Evolutionary conservation across 2,113 vertebrate genomes (phyloP).

Genomic region (Ivindomyrus marchei): DNA sequence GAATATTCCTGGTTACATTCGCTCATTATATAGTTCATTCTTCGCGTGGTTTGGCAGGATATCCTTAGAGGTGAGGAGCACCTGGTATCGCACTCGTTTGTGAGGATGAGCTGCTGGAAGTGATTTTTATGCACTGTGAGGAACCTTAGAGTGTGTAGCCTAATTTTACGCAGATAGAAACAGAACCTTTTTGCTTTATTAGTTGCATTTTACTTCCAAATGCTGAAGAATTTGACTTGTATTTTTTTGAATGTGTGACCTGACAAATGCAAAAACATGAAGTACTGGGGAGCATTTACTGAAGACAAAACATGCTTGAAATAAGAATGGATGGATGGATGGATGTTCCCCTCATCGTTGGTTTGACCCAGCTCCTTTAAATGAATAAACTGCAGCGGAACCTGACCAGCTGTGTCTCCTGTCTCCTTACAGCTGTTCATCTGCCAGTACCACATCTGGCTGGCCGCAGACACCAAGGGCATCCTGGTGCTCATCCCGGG

Average conservation of each 20-base stretch:
- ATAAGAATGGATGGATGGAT: background rate
- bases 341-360: background rate
- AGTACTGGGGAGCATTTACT: background rate
- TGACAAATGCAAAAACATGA: background rate
- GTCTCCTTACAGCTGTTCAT: conserved; percentile 78
- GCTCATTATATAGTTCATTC: conserved; percentile 93
- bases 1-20: conserved; percentile 88
- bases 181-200: background rate
- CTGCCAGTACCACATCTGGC: conserved; percentile 97
- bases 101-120: background rate
- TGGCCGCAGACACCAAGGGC: conserved; percentile 92
- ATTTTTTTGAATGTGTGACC: background rate
- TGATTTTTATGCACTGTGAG: background rate
- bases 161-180: background rate
- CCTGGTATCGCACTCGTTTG: background rate
- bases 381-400: background rate
- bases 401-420: background rate
- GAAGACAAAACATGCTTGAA: background rate
- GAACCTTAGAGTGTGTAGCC: background rate
- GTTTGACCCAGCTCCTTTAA: background rate
- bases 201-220: background rate
- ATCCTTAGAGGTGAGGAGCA: conserved; percentile 80
- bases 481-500: conserved; percentile 93
- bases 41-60: conserved; percentile 98
- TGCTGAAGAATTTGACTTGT: background rate